Base-by-base conservation (phyloP, 2,888 invertebrate species). In the Aphelenchoides bicaudatus region DNA sequence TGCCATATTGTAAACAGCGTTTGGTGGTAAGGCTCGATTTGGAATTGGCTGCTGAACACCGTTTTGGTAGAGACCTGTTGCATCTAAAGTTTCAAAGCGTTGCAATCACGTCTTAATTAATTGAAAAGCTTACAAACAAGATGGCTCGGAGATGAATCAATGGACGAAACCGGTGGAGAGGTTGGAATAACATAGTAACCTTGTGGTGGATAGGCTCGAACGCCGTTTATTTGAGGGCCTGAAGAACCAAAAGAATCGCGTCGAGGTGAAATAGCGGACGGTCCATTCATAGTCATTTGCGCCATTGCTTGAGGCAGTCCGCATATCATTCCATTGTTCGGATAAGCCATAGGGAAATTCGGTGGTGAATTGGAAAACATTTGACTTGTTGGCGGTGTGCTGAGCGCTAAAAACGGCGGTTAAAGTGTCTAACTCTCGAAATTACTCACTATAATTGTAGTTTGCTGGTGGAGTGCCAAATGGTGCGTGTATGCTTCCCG, bases 391-490 rank as follows among this genome's bases (percentile, higher is more conserved):
- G 66, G 62, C 43, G 66, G 66, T 28, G 62, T 67, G 21, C 61
- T 60, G 6, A 39, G 25, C 16, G 56, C 47, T 54, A 29, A 54
- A 54, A 16, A n/a, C 56, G 34, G 8, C 39, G 25, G 2, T 34
- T 10, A 51, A 43, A 4, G 10, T 6, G 19, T 38, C 59, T 58
- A 47, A 66, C 70, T 5, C 66, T 62, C 8, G 66, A 59, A 48
- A 55, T 58, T 62, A 67, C 28, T 60, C 62, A 25, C 68, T 66
- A 51, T 61, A 71, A n/a, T 66, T 65, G 50, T 67, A 72, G 34
- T 60, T 58, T n/a, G 57, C 55, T 1, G 70, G 67, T 16, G 66
- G 65, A 21, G 66, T 70, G 5, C 66, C 62, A 21, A 65, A 63
- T 34, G 39, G 46, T 8, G 54, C 57, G 5, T 53, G 61, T 3